phyloP scores from a whole-genome alignment of 2,797 vertebrate genomes.

The Sebastes matsubarae region DNA sequence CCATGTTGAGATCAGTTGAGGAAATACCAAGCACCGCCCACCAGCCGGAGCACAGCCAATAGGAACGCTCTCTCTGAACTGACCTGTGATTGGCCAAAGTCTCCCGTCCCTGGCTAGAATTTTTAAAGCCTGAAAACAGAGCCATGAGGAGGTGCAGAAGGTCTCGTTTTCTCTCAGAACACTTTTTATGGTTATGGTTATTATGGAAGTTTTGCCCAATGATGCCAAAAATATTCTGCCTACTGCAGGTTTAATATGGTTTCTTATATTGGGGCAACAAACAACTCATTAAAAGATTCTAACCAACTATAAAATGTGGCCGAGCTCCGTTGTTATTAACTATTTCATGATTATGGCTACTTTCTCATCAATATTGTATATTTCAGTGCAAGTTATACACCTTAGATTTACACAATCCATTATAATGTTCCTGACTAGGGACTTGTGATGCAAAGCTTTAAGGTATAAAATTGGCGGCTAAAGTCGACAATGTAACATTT shows the following conservation, averaged over 20 bases:
- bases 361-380: not conserved
- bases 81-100: too few relatives aligned
- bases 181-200: too few relatives aligned
- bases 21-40: too few relatives aligned
- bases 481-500: not conserved
- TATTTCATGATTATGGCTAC: not conserved
- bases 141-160: too few relatives aligned
- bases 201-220: too few relatives aligned
- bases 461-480: not conserved
- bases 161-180: too few relatives aligned
- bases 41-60: too few relatives aligned
- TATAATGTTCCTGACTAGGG: not conserved
- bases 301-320: not conserved
- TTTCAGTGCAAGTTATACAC: not conserved
- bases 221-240: too few relatives aligned
- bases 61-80: too few relatives aligned
- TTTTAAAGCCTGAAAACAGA: too few relatives aligned
- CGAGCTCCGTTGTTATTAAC: not conserved
- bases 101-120: too few relatives aligned
- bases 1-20: too few relatives aligned
- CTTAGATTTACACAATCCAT: not conserved
- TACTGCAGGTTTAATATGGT: not conserved
- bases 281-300: not conserved
- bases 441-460: not conserved
- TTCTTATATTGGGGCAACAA: not conserved